phyloP scores from a whole-genome alignment of 1,140 invertebrate species.

The Daktulosphaira vitifoliae region DNA sequence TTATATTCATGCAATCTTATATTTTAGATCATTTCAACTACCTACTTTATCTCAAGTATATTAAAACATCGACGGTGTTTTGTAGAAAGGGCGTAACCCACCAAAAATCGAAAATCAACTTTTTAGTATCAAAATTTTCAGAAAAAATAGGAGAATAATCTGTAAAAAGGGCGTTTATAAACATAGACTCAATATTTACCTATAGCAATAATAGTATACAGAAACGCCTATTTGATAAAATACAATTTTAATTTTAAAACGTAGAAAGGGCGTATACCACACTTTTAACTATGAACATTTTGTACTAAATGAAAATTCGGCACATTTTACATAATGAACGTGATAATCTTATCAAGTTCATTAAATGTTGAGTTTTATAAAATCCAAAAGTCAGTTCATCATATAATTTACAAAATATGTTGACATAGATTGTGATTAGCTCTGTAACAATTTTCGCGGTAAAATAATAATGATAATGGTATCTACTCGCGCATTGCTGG shows the following conservation, averaged over 20 bases:
- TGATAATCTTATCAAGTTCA: not conserved
- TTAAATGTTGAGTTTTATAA: not conserved
- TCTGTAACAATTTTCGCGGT: no score
- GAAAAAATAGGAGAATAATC: not conserved
- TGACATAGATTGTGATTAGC: no score
- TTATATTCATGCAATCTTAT: no score
- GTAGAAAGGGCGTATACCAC: slow-evolving; percentile 8
- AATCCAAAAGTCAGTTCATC: not conserved
- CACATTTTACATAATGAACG: not conserved
- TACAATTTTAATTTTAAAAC: not conserved
- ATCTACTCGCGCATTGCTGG: no score
- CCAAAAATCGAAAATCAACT: not conserved
- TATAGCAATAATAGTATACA: not conserved
- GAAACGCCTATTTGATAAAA: not conserved
- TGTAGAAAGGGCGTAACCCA: not conserved
- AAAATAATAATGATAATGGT: no score
- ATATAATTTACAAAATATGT: no score
- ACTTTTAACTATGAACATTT: not conserved
- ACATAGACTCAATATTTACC: not conserved
- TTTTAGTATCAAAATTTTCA: slow-evolving; percentile 3
- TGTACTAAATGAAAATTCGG: not conserved
- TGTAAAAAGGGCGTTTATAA: not conserved
- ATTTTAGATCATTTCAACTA: no score
- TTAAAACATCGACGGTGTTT: no score
- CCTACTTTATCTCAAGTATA: no score